Evolutionary conservation across 1,140 invertebrate species (phyloP).

Genomic region (Asobara japonica): DNA sequence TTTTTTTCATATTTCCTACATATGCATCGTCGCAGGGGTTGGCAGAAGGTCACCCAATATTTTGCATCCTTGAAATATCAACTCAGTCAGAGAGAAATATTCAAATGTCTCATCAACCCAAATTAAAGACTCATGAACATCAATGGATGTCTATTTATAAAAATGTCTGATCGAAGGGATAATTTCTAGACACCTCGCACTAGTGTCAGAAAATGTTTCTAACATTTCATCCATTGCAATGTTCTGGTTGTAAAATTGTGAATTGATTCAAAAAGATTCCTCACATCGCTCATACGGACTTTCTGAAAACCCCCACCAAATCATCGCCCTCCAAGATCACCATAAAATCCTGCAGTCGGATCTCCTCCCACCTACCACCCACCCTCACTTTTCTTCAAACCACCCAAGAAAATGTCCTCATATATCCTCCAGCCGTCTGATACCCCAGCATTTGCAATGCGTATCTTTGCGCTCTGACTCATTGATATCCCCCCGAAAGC

Average conservation of each 20-base stretch:
- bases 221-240: too few species aligned
- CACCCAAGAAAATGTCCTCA: neutral
- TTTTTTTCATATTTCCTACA: conserved; percentile 1
- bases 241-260: too few species aligned
- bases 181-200: too few species aligned
- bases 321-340: too few species aligned
- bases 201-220: too few species aligned
- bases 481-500: neutral
- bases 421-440: neutral
- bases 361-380: too few species aligned
- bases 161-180: too few species aligned
- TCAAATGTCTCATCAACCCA: neutral
- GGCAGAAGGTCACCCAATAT: conserved; percentile 12
- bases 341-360: too few species aligned
- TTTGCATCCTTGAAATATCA: conserved; percentile 3
- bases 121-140: neutral
- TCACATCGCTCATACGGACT: too few species aligned
- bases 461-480: neutral
- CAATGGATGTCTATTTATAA: neutral
- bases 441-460: neutral
- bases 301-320: too few species aligned
- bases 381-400: too few species aligned
- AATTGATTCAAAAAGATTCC: too few species aligned
- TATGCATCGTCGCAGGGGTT: neutral
- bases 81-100: conserved; percentile 3